Percentiles rank a stretch among this genome's conserved stretches.
Evolutionary conservation across 2,113 vertebrate species (phyloP).

Genomic region (Chitala chitala): DNA sequence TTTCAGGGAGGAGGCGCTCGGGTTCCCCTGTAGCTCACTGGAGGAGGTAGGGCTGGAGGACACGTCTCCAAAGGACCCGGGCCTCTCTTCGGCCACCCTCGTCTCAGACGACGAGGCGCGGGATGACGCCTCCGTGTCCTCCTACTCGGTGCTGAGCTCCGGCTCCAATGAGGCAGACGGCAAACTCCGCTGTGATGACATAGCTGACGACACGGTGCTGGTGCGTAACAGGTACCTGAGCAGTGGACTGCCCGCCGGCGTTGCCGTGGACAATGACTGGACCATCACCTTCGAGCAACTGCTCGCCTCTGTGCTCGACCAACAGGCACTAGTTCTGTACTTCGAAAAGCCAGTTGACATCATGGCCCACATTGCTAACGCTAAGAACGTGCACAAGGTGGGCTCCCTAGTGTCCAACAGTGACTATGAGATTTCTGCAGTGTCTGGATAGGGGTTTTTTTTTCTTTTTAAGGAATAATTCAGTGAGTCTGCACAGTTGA

Average conservation of each 20-base stretch:
- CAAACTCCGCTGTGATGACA: slow-evolving; percentile 93
- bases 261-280: slow-evolving; percentile 89
- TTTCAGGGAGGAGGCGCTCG: slow-evolving; percentile 43
- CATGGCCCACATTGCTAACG: slow-evolving; percentile 78
- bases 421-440: slow-evolving; percentile 85
- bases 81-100: slow-evolving; percentile 82
- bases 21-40: slow-evolving; percentile 64
- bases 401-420: slow-evolving; percentile 72
- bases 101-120: slow-evolving; percentile 90
- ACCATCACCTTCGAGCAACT: slow-evolving; percentile 96
- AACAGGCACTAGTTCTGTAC: slow-evolving; percentile 84
- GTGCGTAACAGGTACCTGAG: slow-evolving; percentile 62
- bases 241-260: slow-evolving; percentile 64
- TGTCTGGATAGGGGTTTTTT: slow-evolving; percentile 76
- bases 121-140: slow-evolving; percentile 94
- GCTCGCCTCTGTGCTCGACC: slow-evolving; percentile 86
- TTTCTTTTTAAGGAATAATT: no score
- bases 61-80: slow-evolving; percentile 74
- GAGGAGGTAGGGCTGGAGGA: slow-evolving; percentile 93
- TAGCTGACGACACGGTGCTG: slow-evolving; percentile 86
- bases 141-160: slow-evolving; percentile 90
- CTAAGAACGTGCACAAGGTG: slow-evolving; percentile 79
- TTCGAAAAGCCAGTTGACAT: slow-evolving; percentile 91
- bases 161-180: slow-evolving; percentile 87
- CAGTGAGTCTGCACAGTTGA: no score